Base-by-base conservation (phyloP, 30 jellyfish, hydroid and myxozoan species). In the Aurelia sp. region DNA sequence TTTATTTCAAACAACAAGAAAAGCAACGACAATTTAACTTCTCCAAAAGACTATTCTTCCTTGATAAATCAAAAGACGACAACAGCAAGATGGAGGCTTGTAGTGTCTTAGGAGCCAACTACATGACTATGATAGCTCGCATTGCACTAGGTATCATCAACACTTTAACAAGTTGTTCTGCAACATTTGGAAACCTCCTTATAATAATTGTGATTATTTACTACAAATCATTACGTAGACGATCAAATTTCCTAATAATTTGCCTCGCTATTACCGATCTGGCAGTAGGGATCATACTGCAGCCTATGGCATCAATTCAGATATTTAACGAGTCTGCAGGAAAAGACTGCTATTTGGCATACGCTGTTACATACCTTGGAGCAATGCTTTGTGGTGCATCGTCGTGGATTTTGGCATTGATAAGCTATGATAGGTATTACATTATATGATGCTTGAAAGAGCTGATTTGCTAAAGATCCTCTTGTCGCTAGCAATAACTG, bases 321-420 rank as follows among this genome's bases (percentile, higher is more conserved):
- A 13, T 85, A 30, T 70, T 73, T 66, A 41, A 75, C 12, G 87
- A 48, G 17, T 11, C 73, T 5, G 40, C 50, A 16, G 86, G 90
- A 20, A 52, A 76, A 11, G 73, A 67, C 22, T 86, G 96, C 81
- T 11, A 22, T 37, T 57, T 86, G 79, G 83, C 90, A 53, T 76
- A 75, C 48, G 86, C 96, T 33, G 81, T 60, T 3, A 67, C 86
- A 27, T 86, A 76, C 73, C 16, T 76, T 18, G 80, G 86, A 19
- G 81, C 90, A 3, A 33, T 86, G 74, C 79, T 86, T 16, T 86
- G 96, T 33, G 96, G 96, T 10, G 86, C 96, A 35, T 86, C 96
- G 7, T 76, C 86, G 8, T 76, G 90, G 96, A 68, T 67, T 13
- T 73, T 86, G 63, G 74, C 90, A 30, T 69, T 86, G 81, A 86